Percentiles rank a stretch among this genome's conserved stretches.
Conservation (phyloP, 2,888 invertebrate genomes). For the Nysson spinosus region DNA sequence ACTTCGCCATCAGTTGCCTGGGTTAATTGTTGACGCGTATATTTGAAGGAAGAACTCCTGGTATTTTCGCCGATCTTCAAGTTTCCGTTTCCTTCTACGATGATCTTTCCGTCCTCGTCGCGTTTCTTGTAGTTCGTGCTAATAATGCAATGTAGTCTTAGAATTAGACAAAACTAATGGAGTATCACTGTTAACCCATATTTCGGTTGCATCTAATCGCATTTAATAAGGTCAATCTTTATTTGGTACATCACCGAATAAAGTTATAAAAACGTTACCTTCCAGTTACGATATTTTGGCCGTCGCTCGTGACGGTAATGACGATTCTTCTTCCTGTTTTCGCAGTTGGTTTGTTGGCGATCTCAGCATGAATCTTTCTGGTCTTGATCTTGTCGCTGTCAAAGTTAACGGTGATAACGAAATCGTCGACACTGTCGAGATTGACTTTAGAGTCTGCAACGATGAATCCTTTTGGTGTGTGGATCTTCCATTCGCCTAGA, state of each 20-base stretch:
- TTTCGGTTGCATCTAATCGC: too few relatives aligned
- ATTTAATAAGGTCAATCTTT: too few relatives aligned
- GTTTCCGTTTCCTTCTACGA: conserved; percentile 87
- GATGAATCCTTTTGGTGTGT: conserved; percentile 76
- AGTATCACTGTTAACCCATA: too few relatives aligned
- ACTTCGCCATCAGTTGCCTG: conserved; percentile 82
- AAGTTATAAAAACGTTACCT: conserved; percentile 77
- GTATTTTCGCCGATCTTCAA: conserved; percentile 84
- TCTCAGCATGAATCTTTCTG: conserved; percentile 83
- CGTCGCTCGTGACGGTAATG: conserved; percentile 82
- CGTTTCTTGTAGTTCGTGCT: conserved; percentile 85
- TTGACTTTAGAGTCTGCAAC: conserved; percentile 78
- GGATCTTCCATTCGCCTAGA: conserved; percentile 66
- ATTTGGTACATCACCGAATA: too few relatives aligned
- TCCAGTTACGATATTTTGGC: conserved; percentile 85
- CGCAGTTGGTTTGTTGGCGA: conserved; percentile 81
- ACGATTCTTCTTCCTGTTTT: conserved; percentile 82
- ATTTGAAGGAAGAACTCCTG: conserved; percentile 86
- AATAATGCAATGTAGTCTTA: conserved; percentile 48
- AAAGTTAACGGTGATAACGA: conserved; percentile 81
- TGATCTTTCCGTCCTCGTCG: conserved; percentile 81
- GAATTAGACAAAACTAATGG: too few relatives aligned
- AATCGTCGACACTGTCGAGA: conserved; percentile 82
- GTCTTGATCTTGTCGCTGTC: conserved; percentile 83
- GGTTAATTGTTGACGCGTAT: conserved; percentile 81